A percentile compares a stretch with the other conserved stretches of the same genome.
Evolutionary conservation across 1,140 invertebrate genomes (phyloP).

Genomic region (Camponotus pennsylvanicus): DNA sequence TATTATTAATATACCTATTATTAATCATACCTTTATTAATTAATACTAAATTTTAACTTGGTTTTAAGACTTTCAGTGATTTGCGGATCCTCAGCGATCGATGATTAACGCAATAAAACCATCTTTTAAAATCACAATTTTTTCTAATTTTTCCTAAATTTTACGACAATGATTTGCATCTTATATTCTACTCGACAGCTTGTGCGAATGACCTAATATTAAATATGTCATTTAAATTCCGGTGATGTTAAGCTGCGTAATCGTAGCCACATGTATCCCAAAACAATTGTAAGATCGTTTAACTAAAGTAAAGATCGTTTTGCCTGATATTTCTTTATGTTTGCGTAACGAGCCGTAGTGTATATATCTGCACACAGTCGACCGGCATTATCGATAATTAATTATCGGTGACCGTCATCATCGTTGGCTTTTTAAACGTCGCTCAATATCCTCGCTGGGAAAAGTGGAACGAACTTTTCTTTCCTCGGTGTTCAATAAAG

Average conservation of each 20-base stretch:
- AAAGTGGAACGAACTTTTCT: conserved; percentile 57
- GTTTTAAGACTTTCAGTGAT: background rate
- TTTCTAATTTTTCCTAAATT: background rate
- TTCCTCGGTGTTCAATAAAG: conserved; percentile 41
- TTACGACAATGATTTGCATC: conserved; percentile 30
- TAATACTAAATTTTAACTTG: conserved; percentile 17
- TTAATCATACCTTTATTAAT: background rate
- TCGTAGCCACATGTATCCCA: background rate
- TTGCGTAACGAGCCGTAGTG: conserved; percentile 40
- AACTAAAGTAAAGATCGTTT: conserved; percentile 25
- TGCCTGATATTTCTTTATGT: conserved; percentile 14
- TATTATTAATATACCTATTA: no score
- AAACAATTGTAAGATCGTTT: conserved; percentile 17
- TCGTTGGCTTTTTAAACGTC: conserved; percentile 49
- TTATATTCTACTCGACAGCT: background rate
- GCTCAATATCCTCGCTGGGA: conserved; percentile 22
- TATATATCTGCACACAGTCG: conserved; percentile 14
- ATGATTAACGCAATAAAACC: background rate
- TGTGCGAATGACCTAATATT: conserved; percentile 9
- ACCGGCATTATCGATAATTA: conserved; percentile 34
- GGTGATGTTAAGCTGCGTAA: background rate
- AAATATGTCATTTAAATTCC: conserved; percentile 18
- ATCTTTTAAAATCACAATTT: background rate
- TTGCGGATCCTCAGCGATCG: background rate
- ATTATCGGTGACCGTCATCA: conserved; percentile 44